A percentile compares a stretch with the other conserved stretches of the same genome.
Conservation (phyloP, 2,888 invertebrate species). For the Drosophila paracracens region DNA sequence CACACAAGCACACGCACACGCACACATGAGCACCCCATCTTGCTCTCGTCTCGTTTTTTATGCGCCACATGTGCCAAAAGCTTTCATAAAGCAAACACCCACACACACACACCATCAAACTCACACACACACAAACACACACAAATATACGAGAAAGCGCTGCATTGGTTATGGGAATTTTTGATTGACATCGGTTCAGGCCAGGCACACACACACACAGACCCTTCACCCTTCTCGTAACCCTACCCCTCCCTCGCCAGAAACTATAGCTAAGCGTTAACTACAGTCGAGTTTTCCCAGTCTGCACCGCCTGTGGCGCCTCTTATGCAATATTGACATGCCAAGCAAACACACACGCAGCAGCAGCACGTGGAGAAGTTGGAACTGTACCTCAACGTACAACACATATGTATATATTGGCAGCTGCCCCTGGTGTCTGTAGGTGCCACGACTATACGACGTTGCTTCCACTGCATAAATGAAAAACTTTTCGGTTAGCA, state of each 20-base stretch:
- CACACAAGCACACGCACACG: constrained; percentile 1
- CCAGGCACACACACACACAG: constrained; percentile 24
- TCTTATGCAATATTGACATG: constrained; percentile 78
- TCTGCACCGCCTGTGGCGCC: constrained; percentile 71
- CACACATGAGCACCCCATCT: constrained; percentile 18
- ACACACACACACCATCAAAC: constrained; percentile 15
- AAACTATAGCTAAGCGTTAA: constrained; percentile 73
- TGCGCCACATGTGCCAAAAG: constrained; percentile 79
- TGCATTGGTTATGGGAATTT: constrained; percentile 81
- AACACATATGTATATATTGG: not conserved
- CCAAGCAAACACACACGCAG: constrained; percentile 53
- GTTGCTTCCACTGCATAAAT: constrained; percentile 55
- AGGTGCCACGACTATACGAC: constrained; percentile 50
- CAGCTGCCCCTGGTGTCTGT: constrained; percentile 25
- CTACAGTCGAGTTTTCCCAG: constrained; percentile 58
- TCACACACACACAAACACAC: constrained; percentile 48
- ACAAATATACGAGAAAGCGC: constrained; percentile 23
- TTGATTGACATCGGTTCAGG: constrained; percentile 82
- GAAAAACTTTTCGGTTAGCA: constrained; percentile 77
- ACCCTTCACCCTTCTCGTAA: constrained; percentile 4
- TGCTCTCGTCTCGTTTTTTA: constrained; percentile 71
- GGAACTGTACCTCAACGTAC: constrained; percentile 9
- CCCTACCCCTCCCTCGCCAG: constrained; percentile 14
- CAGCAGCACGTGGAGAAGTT: constrained; percentile 3
- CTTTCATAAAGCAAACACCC: constrained; percentile 76